These are phyloP conservation scores for Sphenodon punctatus DNA, from an alignment of 2,797 vertebrate genomes.

Conservation along the genomic window DNA sequence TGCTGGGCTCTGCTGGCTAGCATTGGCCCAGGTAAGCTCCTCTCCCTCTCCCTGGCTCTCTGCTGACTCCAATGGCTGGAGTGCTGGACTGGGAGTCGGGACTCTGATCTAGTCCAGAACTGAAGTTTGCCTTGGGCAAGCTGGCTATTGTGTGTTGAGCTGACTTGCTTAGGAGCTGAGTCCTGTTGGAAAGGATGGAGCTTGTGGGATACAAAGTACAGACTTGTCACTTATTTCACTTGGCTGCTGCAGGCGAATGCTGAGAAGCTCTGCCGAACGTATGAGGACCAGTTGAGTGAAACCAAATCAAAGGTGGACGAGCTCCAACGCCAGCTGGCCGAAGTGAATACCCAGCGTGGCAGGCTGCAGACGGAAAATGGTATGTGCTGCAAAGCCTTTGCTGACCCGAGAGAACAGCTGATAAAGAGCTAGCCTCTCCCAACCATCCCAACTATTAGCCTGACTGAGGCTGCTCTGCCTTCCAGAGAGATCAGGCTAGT, in stretches of 20 bases:
- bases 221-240: background rate
- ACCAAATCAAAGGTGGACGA: slow-evolving; percentile 89
- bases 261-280: slow-evolving; percentile 89
- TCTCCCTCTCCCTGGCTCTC: no score
- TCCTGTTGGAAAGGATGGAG: no score
- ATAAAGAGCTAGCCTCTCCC: rapidly evolving
- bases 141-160: no score
- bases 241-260: slow-evolving; percentile 77
- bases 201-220: background rate
- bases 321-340: slow-evolving; percentile 87
- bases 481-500: background rate
- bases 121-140: no score
- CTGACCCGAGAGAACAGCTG: background rate
- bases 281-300: slow-evolving; percentile 92
- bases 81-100: no score
- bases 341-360: slow-evolving; percentile 80
- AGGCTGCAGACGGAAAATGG: slow-evolving; percentile 87
- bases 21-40: no score
- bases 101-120: no score
- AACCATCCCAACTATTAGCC: background rate
- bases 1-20: no score
- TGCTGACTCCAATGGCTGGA: no score
- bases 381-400: slow-evolving; percentile 44
- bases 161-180: no score
- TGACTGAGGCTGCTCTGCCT: background rate